Conservation (phyloP, 2,888 invertebrate species). For the Epinotia demarniana region DNA sequence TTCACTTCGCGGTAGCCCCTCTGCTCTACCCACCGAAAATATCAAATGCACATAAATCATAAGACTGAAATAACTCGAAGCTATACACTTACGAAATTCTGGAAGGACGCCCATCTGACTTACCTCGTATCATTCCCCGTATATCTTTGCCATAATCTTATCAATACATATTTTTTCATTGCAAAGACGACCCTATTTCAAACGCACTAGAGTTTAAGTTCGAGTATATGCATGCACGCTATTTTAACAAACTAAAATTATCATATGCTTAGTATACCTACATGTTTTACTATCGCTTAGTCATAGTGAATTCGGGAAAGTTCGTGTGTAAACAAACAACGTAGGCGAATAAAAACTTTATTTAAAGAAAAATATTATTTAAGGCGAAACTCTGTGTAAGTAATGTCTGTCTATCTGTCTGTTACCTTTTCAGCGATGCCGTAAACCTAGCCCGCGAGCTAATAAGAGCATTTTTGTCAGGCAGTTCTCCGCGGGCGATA, state of each 20-base stretch:
- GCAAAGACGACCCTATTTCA: background rate
- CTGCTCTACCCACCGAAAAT: background rate
- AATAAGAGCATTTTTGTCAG: too few relatives aligned
- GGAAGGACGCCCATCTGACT: constrained; percentile 24
- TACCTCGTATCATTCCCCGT: background rate
- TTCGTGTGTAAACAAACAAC: constrained; percentile 12
- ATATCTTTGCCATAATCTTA: constrained; percentile 5
- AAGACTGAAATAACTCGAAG: background rate
- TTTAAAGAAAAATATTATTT: too few relatives aligned
- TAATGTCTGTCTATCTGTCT: too few relatives aligned
- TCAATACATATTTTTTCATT: background rate
- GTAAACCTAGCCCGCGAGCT: too few relatives aligned
- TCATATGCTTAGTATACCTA: background rate
- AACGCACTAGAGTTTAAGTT: background rate
- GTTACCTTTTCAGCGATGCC: too few relatives aligned
- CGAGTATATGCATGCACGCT: background rate
- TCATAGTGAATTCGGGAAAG: background rate
- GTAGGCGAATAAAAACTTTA: too few relatives aligned
- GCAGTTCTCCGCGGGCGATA: too few relatives aligned
- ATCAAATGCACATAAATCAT: constrained; percentile 13
- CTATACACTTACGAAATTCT: constrained; percentile 4
- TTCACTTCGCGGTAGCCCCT: too few relatives aligned
- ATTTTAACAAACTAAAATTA: constrained; percentile 2
- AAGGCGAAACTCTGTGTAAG: too few relatives aligned
- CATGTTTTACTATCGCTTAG: background rate